Percentiles rank a stretch among this genome's conserved stretches.
Evolutionary conservation across 1,140 invertebrate genomes (phyloP).

Genomic region (Ectropis grisescens): DNA sequence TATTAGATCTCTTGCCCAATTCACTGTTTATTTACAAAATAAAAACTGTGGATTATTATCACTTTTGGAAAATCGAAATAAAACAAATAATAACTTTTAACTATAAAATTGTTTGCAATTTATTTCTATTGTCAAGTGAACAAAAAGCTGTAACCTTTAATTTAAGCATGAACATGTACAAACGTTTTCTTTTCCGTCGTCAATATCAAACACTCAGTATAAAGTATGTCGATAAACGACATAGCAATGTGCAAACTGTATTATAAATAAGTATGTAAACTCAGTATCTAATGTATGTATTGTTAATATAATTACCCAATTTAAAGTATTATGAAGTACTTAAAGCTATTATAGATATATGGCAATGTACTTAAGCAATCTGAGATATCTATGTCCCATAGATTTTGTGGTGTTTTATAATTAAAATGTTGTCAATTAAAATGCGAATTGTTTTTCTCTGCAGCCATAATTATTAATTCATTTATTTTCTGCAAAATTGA

Average conservation of each 20-base stretch:
- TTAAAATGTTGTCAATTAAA: slow-evolving; percentile 70
- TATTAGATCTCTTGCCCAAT: too few relatives aligned
- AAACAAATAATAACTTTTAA: too few relatives aligned
- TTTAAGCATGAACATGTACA: too few relatives aligned
- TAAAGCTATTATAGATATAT: slow-evolving; percentile 49
- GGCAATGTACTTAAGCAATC: slow-evolving; percentile 63
- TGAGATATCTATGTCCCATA: slow-evolving; percentile 56
- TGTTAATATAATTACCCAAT: slow-evolving; percentile 61
- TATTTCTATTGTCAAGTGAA: too few relatives aligned
- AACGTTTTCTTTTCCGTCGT: too few relatives aligned
- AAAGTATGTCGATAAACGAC: not conserved
- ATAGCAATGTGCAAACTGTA: slow-evolving; percentile 42
- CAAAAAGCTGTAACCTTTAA: too few relatives aligned
- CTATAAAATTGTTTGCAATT: too few relatives aligned
- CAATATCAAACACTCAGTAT: too few relatives aligned
- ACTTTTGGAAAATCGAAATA: too few relatives aligned
- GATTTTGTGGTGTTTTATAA: slow-evolving; percentile 70
- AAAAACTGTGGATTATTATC: too few relatives aligned
- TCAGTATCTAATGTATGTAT: slow-evolving; percentile 44
- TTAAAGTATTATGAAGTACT: slow-evolving; percentile 51
- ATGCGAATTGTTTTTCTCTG: slow-evolving; percentile 27
- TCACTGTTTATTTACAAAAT: too few relatives aligned
- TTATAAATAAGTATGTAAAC: slow-evolving; percentile 40
- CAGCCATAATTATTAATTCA: slow-evolving; percentile 1
- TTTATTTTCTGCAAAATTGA: slow-evolving; percentile 1